Percentiles rank a stretch among this genome's conserved stretches.
phyloP scores from a whole-genome alignment of 2,113 vertebrate species.

The Lynx canadensis region DNA sequence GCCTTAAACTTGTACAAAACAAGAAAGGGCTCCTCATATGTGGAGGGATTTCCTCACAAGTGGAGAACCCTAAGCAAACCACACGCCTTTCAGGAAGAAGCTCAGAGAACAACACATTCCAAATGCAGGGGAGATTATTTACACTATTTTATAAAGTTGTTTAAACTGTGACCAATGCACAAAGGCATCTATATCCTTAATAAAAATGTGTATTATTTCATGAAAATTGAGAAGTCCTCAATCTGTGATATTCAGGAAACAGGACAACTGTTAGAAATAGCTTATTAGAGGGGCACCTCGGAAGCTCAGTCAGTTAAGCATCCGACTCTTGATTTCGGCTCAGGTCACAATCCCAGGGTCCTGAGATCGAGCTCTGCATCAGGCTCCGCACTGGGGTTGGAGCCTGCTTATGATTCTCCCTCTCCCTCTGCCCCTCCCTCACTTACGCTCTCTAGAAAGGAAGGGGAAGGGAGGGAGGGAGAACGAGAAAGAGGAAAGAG shows the following conservation, averaged over 20 bases:
- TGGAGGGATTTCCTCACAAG: background rate
- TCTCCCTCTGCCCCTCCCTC: too few relatives aligned
- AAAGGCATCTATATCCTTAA: background rate
- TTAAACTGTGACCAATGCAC: background rate
- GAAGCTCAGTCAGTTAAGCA: too few relatives aligned
- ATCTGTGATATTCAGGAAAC: background rate
- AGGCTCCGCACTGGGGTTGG: too few relatives aligned
- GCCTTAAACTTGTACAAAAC: background rate
- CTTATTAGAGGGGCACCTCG: background rate
- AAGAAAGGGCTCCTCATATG: background rate
- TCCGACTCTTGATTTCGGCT: too few relatives aligned
- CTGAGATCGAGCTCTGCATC: too few relatives aligned
- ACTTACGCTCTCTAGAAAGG: too few relatives aligned
- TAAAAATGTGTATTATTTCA: background rate
- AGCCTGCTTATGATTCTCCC: too few relatives aligned
- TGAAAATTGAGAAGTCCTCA: background rate
- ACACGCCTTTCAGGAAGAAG: background rate
- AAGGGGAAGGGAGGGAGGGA: too few relatives aligned
- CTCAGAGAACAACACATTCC: background rate
- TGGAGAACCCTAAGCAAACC: background rate
- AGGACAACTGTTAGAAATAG: background rate
- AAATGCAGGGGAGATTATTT: background rate
- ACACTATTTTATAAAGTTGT: background rate
- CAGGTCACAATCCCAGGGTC: too few relatives aligned
- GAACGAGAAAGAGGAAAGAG: too few relatives aligned